Percentiles rank a stretch among this genome's conserved stretches.
Evolutionary conservation across 1,140 invertebrate genomes (phyloP).

Genomic region (Penaeus indicus): DNA sequence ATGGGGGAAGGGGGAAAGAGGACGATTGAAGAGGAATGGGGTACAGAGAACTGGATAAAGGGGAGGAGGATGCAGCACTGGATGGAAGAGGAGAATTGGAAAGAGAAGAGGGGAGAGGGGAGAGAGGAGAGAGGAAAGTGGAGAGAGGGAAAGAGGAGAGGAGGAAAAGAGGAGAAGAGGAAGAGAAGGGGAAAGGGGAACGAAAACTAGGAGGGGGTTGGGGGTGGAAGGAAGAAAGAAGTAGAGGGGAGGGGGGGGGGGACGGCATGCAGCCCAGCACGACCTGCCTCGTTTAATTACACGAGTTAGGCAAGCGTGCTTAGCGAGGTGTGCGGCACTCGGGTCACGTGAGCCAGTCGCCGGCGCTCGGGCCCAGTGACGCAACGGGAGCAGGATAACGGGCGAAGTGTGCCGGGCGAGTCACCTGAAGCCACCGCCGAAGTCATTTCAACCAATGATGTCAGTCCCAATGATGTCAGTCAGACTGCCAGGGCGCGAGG

Average conservation of each 20-base stretch:
- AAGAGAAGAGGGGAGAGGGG: not conserved
- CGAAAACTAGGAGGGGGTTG: not conserved
- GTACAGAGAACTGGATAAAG: not conserved
- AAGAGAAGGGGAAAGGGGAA: not conserved
- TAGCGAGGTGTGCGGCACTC: too few species aligned
- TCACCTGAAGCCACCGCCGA: too few species aligned
- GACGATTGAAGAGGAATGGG: not conserved
- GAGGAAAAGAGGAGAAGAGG: not conserved
- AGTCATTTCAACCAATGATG: too few species aligned
- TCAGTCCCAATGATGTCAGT: too few species aligned
- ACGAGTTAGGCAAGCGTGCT: too few species aligned
- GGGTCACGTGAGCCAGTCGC: too few species aligned
- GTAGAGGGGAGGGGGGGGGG: not conserved
- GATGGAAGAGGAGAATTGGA: constrained; percentile 5
- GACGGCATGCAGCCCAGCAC: not conserved
- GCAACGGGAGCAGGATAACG: too few species aligned
- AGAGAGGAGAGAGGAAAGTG: not conserved
- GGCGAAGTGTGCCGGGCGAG: too few species aligned
- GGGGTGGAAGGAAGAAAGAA: not conserved
- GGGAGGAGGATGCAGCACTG: not conserved
- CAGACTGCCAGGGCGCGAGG: too few species aligned
- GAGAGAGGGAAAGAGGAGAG: constrained; percentile 1
- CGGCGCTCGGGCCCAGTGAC: too few species aligned
- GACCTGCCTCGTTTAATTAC: too few species aligned
- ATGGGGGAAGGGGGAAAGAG: not conserved